Conservation (phyloP, 53 echinoderm and acorn worm genomes). For the Glandiceps talaboti region DNA sequence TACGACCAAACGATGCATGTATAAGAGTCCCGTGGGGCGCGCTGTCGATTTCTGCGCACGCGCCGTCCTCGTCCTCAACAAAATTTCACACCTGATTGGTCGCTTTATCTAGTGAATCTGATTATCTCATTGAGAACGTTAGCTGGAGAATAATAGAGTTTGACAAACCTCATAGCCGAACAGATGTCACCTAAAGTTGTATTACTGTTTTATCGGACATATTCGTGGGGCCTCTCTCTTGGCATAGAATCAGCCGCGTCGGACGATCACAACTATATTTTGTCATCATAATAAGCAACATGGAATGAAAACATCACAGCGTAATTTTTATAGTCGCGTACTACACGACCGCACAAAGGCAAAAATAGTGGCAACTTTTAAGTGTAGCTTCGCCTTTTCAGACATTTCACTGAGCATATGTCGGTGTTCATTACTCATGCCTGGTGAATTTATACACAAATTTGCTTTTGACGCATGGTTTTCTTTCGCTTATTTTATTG, state of each 20-base stretch:
- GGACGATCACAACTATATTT: no score
- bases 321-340: no score
- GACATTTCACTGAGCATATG: background rate
- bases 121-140: background rate
- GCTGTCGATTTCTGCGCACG: background rate
- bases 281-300: no score
- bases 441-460: background rate
- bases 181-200: background rate
- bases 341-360: background rate
- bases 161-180: background rate
- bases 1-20: background rate
- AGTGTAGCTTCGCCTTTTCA: background rate
- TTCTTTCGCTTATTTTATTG: background rate
- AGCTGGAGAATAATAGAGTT: background rate
- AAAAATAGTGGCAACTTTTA: background rate
- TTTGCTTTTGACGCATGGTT: background rate
- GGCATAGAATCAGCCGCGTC: no score
- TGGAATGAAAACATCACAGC: no score
- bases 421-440: background rate
- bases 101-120: background rate
- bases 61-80: background rate
- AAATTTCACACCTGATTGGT: background rate
- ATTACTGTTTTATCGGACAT: background rate
- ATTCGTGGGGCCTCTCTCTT: background rate
- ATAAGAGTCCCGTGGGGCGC: constrained; percentile 1